Evolutionary conservation across 2,888 invertebrate genomes (phyloP).

Genomic region (Apamea monoglypha): DNA sequence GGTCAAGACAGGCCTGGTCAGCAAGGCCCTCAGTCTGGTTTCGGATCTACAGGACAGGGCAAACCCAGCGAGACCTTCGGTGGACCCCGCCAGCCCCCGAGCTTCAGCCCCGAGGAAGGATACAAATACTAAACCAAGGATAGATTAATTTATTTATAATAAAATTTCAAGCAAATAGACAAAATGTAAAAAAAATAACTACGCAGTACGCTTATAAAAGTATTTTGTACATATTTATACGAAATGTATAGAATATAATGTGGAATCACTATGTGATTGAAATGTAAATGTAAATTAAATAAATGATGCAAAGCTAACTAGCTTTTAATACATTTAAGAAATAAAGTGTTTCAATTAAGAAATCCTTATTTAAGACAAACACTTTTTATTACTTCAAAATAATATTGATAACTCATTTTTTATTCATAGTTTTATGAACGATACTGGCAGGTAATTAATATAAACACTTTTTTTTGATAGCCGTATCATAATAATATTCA

Average conservation of each 20-base stretch:
- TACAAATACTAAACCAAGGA: constrained; percentile 84
- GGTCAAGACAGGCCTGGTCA: constrained; percentile 53
- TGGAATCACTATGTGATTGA: constrained; percentile 79
- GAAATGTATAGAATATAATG: constrained; percentile 73
- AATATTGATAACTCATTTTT: constrained; percentile 8
- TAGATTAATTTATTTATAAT: constrained; percentile 65
- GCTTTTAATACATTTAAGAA: constrained; percentile 48
- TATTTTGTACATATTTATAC: constrained; percentile 72
- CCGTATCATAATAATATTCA: constrained; percentile 21
- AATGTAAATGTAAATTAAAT: constrained; percentile 73
- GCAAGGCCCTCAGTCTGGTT: constrained; percentile 47
- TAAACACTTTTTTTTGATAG: constrained; percentile 15
- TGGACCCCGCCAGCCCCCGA: constrained; percentile 85
- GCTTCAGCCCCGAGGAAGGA: constrained; percentile 85
- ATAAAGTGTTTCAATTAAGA: constrained; percentile 35
- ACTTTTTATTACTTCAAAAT: neutral
- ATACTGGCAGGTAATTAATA: neutral
- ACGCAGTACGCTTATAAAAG: constrained; percentile 62
- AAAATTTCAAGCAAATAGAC: constrained; percentile 70
- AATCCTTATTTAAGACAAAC: constrained; percentile 17
- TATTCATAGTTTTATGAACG: neutral
- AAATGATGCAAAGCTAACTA: constrained; percentile 59
- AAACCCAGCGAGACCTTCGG: constrained; percentile 74
- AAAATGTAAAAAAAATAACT: constrained; percentile 69
- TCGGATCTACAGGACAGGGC: constrained; percentile 54